phyloP scores from a whole-genome alignment of 2,888 invertebrate species.

The Halictus ligatus region DNA sequence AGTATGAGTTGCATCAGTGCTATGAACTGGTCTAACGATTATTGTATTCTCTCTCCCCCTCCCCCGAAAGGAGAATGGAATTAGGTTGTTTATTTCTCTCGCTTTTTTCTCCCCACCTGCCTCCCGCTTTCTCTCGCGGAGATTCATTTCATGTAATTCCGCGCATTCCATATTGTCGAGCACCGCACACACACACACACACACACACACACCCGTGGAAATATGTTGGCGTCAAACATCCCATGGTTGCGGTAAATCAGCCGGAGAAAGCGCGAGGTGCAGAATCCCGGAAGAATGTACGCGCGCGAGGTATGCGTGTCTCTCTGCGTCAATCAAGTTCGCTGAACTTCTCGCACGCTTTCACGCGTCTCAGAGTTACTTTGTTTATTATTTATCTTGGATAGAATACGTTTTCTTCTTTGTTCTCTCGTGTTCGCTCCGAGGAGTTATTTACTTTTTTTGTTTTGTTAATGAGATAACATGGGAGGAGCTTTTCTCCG shows the following conservation, averaged over 20 bases:
- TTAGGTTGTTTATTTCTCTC: background rate
- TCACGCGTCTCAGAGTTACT: background rate
- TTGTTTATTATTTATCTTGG: background rate
- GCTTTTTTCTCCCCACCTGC: background rate
- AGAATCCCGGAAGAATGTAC: conserved; percentile 3
- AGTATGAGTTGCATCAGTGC: too few species aligned
- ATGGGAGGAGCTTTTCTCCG: background rate
- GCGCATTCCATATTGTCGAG: background rate
- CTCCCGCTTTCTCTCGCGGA: background rate
- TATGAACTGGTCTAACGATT: too few species aligned
- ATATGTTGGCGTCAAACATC: background rate
- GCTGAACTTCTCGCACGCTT: background rate
- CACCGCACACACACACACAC: background rate
- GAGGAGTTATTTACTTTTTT: background rate
- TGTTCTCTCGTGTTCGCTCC: background rate
- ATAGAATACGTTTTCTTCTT: background rate
- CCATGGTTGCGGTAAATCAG: conserved; percentile 6
- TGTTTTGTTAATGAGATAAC: background rate
- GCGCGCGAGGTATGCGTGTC: background rate
- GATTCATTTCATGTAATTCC: background rate
- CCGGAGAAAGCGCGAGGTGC: background rate
- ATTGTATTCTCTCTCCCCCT: background rate
- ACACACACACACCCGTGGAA: background rate
- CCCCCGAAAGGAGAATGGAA: background rate
- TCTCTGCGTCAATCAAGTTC: background rate